A percentile compares a stretch with the other conserved stretches of the same genome.
Evolutionary conservation across 2,113 vertebrate genomes (phyloP).

Genomic region (Pampusana beccarii): DNA sequence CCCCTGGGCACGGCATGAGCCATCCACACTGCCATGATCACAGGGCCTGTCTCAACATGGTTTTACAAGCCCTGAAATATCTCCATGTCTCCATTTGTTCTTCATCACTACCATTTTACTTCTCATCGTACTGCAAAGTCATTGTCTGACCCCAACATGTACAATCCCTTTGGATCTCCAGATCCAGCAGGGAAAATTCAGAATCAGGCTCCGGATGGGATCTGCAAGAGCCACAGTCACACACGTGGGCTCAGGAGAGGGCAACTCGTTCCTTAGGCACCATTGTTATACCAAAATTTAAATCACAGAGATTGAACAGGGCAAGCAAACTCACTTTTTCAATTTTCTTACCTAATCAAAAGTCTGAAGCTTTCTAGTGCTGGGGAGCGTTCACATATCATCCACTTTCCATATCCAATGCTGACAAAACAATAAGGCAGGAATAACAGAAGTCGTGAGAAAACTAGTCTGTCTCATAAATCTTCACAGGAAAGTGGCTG

Average conservation of each 20-base stretch:
- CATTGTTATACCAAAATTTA: conserved; percentile 22
- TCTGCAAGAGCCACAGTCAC: background rate
- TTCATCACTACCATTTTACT: background rate
- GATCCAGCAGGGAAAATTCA: background rate
- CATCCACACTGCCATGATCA: background rate
- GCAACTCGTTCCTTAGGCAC: background rate
- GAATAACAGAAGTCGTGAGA: conserved; percentile 42
- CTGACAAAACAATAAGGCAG: conserved; percentile 64
- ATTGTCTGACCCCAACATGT: background rate
- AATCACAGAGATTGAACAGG: conserved; percentile 32
- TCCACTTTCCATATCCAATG: conserved; percentile 67
- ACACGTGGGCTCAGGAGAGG: background rate
- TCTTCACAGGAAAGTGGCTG: conserved; percentile 58
- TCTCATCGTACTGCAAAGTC: background rate
- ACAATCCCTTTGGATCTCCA: conserved; percentile 6
- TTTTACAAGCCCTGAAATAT: background rate
- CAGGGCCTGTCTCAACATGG: background rate
- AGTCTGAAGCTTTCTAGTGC: conserved; percentile 56
- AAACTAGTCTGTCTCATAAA: conserved; percentile 58
- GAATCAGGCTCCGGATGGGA: background rate
- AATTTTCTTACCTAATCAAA: conserved; percentile 65
- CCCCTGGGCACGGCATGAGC: accelerated
- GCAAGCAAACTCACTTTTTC: conserved; percentile 55
- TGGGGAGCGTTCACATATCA: conserved; percentile 65
- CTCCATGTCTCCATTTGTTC: background rate